Base-by-base conservation (phyloP, 2,888 invertebrate species). In the Metallyticus violacea region DNA sequence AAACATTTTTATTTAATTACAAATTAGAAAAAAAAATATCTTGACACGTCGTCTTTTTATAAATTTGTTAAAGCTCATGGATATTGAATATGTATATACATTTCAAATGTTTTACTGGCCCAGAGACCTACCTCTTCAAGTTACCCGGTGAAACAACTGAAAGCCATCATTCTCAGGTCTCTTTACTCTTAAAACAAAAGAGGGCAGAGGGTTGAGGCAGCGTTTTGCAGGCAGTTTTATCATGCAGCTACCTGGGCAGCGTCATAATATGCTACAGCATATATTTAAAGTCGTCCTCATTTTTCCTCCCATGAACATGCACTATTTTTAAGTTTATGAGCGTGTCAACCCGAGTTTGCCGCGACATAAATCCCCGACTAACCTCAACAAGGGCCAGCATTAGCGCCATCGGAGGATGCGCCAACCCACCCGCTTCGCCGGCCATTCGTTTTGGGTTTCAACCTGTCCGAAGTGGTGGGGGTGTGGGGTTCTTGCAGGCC, bases 331-430 rank as follows among this genome's bases (percentile, higher is more conserved):
- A 62, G 40, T 62, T 87, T 87, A 87, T 80, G 27, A 62, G 77
- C 81, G 26, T 86, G 87, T 87, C 87, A 87, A 78, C 79, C 30
- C 85, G 85, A 87, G 81, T 86, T 86, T 86, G 86, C 86, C 82
- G 86, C 85, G 77, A 81, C 28, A 85, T 87, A 87, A 87, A 87
- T 87, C 86, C 62, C 26, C 22, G 76, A 76, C 29, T 79, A n/a
- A 76, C 76, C 86, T 30, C 78, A 15, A 22, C 26, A 62, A 62
- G 40, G 40, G 40, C 22, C 40, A 22, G 15, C 40, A 62, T 62
- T 62, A 62, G 40, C 40, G 40, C 40, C 40, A 62, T 62, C 22
- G 40, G 40, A 62, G 40, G 40, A 62, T 62, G 40, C 40, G 40
- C 40, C 40, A 62, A 62, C 40, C 40, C 22, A 22, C 62, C 81